These are phyloP conservation scores for Sula dactylatra DNA, from an alignment of 2,113 vertebrate species.

Conservation along the genomic window DNA sequence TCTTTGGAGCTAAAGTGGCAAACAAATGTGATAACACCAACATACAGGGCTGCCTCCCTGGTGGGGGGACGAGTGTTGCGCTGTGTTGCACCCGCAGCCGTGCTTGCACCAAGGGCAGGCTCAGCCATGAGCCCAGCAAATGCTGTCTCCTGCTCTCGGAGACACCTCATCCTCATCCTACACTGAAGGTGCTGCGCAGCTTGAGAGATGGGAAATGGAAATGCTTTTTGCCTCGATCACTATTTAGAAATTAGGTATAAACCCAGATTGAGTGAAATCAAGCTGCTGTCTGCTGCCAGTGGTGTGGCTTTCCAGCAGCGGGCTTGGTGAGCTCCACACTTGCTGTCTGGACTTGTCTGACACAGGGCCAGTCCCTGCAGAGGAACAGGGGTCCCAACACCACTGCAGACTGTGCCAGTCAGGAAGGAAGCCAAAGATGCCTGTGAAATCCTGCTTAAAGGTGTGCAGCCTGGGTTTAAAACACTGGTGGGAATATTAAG, in stretches of 20 bases:
- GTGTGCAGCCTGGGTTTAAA: not conserved
- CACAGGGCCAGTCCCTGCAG: not conserved
- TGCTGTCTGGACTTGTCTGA: not conserved
- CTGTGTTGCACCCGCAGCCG: not conserved
- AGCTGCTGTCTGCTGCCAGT: not conserved
- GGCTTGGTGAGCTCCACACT: not conserved
- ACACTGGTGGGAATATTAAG: not conserved
- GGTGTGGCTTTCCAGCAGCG: not conserved
- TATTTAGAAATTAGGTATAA: not conserved
- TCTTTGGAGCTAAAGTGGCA: not conserved
- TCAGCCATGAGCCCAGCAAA: accelerated
- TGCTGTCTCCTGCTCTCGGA: not conserved
- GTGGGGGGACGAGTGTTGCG: accelerated
- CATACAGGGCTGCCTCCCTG: not conserved
- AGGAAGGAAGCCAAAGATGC: not conserved
- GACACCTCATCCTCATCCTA: not conserved
- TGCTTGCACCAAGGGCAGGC: not conserved
- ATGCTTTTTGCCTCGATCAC: not conserved
- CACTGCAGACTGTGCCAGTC: too few relatives aligned
- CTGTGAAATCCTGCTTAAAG: not conserved
- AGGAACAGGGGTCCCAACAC: not conserved
- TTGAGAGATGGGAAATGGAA: not conserved
- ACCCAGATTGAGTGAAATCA: not conserved
- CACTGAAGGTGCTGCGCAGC: not conserved
- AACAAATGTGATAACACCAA: not conserved